Conservation (phyloP, 2,797 vertebrate genomes). For the Acomys russatus region DNA sequence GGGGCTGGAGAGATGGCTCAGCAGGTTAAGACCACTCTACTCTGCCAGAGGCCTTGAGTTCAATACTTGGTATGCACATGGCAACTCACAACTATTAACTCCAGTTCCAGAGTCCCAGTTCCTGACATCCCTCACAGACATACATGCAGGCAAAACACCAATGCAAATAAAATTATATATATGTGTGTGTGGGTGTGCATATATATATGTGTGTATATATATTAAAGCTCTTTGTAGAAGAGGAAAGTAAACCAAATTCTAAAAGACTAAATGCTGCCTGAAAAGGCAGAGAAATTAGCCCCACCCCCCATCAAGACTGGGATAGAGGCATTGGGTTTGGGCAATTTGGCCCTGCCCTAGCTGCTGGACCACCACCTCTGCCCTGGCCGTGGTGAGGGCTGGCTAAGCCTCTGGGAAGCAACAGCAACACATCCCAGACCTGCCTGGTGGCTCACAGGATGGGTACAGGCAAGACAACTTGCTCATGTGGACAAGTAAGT, state of each 20-base stretch:
- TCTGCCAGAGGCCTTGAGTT: too few relatives aligned
- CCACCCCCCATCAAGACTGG: background rate
- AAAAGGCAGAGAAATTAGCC: slow-evolving; percentile 20
- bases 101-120: too few relatives aligned
- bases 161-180: too few relatives aligned
- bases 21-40: too few relatives aligned
- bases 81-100: too few relatives aligned
- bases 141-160: too few relatives aligned
- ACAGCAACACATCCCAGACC: slow-evolving; percentile 65
- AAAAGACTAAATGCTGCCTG: too few relatives aligned
- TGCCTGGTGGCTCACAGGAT: slow-evolving; percentile 78
- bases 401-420: slow-evolving; percentile 67
- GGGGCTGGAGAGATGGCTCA: too few relatives aligned
- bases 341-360: slow-evolving; percentile 52
- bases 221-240: background rate
- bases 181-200: too few relatives aligned
- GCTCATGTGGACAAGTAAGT: slow-evolving; percentile 72
- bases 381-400: slow-evolving; percentile 39
- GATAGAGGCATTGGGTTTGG: slow-evolving; percentile 45
- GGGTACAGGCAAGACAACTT: slow-evolving; percentile 73
- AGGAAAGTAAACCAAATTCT: too few relatives aligned
- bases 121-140: too few relatives aligned
- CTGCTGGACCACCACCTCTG: background rate
- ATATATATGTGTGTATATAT: background rate
- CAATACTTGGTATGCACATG: too few relatives aligned